Conservation (phyloP, 2,888 invertebrate species). For the Baccha elongata region DNA sequence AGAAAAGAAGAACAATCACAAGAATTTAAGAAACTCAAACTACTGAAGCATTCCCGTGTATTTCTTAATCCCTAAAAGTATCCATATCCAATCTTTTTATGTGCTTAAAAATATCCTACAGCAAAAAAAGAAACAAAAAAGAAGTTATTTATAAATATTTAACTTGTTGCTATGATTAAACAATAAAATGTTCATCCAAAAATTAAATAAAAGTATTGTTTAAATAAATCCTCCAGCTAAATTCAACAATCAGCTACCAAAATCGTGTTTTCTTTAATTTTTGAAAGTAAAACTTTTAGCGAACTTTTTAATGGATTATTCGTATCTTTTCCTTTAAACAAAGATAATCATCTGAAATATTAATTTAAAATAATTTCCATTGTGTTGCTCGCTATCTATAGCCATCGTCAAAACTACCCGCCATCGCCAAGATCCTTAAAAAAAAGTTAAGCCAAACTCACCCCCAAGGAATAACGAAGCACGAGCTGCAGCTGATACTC, state of each 20-base stretch:
- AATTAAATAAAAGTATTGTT: not conserved
- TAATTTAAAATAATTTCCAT: slow-evolving; percentile 8
- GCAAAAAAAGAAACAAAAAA: too few species aligned
- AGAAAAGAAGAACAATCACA: too few species aligned
- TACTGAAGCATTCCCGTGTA: too few species aligned
- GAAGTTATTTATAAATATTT: too few species aligned
- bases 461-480: not conserved
- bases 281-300: not conserved
- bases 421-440: not conserved
- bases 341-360: not conserved
- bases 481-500: not conserved
- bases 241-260: not conserved
- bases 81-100: too few species aligned
- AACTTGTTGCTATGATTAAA: too few species aligned
- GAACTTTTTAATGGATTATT: not conserved
- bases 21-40: too few species aligned
- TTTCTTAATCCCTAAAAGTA: too few species aligned
- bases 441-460: not conserved
- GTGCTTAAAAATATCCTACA: too few species aligned
- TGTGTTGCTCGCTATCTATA: not conserved
- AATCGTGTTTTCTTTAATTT: not conserved
- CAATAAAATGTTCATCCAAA: too few species aligned
- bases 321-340: not conserved
- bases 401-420: not conserved
- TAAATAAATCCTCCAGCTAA: not conserved